phyloP scores from a whole-genome alignment of 1,140 invertebrate species.

The Pygmarrhopalites habei region DNA sequence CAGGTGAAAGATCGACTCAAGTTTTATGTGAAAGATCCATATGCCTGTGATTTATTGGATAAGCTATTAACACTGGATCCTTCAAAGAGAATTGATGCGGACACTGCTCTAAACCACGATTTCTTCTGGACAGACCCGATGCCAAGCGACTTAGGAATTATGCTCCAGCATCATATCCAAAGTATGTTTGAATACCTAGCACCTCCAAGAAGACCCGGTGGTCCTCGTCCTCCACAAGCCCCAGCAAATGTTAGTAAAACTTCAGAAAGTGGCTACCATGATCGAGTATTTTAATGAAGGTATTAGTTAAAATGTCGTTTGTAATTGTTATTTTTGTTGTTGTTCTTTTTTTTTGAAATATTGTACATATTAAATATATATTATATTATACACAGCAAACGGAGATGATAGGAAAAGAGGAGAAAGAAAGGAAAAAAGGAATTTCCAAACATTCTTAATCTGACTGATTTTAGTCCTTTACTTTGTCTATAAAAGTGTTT shows the following conservation, averaged over 20 bases:
- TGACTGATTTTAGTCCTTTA: too few species aligned
- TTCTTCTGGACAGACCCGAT: slow-evolving; percentile 98
- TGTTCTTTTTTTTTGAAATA: too few species aligned
- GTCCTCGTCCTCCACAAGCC: slow-evolving; percentile 8
- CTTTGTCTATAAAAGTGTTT: too few species aligned
- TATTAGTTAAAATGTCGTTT: not conserved
- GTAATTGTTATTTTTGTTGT: too few species aligned
- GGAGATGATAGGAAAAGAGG: too few species aligned
- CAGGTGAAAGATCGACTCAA: slow-evolving; percentile 79
- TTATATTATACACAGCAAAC: too few species aligned
- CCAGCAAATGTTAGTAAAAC: slow-evolving; percentile 6
- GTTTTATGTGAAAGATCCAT: slow-evolving; percentile 84
- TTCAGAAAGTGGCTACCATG: slow-evolving; percentile 20
- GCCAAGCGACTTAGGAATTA: slow-evolving; percentile 83
- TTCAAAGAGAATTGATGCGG: slow-evolving; percentile 78
- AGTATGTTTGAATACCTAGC: slow-evolving; percentile 96
- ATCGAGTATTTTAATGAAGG: slow-evolving; percentile 27
- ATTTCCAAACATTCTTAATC: too few species aligned
- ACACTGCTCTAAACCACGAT: slow-evolving; percentile 90
- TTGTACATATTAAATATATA: too few species aligned
- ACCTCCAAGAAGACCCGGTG: slow-evolving; percentile 58
- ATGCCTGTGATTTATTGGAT: slow-evolving; percentile 88
- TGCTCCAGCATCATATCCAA: slow-evolving; percentile 85
- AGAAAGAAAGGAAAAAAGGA: too few species aligned
- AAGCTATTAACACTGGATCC: slow-evolving; percentile 88